Conservation (phyloP, 2,888 invertebrate genomes). For the Lycophotia porphyrea region DNA sequence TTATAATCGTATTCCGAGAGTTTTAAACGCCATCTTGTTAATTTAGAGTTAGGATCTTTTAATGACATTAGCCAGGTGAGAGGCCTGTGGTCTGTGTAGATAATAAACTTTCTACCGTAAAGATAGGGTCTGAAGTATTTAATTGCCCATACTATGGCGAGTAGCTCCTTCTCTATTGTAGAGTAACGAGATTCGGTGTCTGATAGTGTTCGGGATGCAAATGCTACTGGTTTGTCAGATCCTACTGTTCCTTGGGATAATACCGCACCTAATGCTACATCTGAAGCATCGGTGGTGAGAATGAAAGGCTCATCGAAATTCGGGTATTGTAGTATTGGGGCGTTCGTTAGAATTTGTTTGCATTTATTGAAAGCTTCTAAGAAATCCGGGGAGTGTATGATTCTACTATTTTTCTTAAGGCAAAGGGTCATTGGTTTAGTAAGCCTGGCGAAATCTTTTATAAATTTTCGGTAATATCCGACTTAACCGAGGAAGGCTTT, state of each 20-base stretch:
- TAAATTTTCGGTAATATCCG: not conserved
- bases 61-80: not conserved
- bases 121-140: slow-evolving; percentile 75
- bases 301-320: not conserved
- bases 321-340: not conserved
- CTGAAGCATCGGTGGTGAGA: not conserved
- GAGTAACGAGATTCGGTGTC: slow-evolving; percentile 62
- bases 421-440: slow-evolving; percentile 47
- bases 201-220: too few species aligned
- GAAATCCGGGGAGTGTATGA: not conserved
- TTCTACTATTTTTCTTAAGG: slow-evolving; percentile 39
- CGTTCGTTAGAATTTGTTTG: not conserved
- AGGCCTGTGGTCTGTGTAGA: not conserved
- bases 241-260: not conserved
- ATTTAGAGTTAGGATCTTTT: not conserved
- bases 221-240: not conserved
- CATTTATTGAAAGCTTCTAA: slow-evolving; percentile 16
- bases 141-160: slow-evolving; percentile 73
- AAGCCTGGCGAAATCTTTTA: slow-evolving; percentile 41
- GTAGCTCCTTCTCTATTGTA: slow-evolving; percentile 74
- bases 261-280: not conserved
- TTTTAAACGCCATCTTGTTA: slow-evolving; percentile 37
- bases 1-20: slow-evolving; percentile 34
- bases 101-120: slow-evolving; percentile 51
- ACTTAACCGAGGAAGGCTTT: too few species aligned